Percentiles rank a stretch among this genome's conserved stretches.
Evolutionary conservation across 2,888 invertebrate genomes (phyloP).

Genomic region (Leptogaster cylindrica): DNA sequence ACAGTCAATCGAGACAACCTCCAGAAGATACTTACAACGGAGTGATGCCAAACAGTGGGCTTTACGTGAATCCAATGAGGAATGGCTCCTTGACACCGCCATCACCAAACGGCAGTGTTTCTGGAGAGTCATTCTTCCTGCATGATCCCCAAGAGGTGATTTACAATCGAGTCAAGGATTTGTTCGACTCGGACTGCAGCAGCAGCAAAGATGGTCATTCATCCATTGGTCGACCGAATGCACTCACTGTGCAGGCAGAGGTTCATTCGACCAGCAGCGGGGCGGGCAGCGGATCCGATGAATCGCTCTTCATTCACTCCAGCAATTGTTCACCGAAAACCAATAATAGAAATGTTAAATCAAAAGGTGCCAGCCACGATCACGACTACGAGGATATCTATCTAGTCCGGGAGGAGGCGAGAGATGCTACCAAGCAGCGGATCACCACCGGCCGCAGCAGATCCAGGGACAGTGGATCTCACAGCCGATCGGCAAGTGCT

Average conservation of each 20-base stretch:
- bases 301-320: conserved; percentile 68
- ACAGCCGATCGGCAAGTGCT: conserved; percentile 74
- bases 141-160: conserved; percentile 81
- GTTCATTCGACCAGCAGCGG: conserved; percentile 78
- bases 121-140: conserved; percentile 80
- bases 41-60: conserved; percentile 68
- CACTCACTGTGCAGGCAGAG: conserved; percentile 80
- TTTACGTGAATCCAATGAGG: conserved; percentile 84
- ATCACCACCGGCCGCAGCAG: conserved; percentile 64
- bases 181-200: conserved; percentile 71
- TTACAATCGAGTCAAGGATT: conserved; percentile 83
- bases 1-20: conserved; percentile 55
- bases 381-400: conserved; percentile 87
- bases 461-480: conserved; percentile 75
- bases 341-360: conserved; percentile 49
- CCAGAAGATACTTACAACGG: conserved; percentile 59
- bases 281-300: conserved; percentile 68
- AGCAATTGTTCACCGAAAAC: conserved; percentile 58
- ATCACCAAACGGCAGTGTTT: conserved; percentile 66
- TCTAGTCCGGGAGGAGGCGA: conserved; percentile 69
- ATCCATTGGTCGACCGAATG: conserved; percentile 54
- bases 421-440: conserved; percentile 52
- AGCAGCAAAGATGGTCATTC: conserved; percentile 53
- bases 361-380: conserved; percentile 59
- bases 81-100: conserved; percentile 63